Evolutionary conservation across 2,113 vertebrate species (phyloP).

Genomic region (Ictidomys tridecemlineatus): DNA sequence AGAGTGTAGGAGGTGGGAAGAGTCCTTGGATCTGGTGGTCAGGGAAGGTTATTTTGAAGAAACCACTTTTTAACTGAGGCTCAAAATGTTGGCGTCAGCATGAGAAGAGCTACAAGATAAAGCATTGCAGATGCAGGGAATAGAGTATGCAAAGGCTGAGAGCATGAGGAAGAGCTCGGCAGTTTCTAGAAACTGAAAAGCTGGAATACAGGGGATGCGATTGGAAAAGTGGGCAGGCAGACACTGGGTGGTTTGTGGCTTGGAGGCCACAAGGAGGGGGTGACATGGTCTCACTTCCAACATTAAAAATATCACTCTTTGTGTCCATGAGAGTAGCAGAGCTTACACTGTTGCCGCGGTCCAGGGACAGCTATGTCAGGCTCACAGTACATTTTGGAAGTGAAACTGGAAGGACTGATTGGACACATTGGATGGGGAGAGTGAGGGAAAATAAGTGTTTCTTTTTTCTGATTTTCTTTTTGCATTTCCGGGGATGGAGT

Average conservation of each 20-base stretch:
- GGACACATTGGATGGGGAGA: neutral
- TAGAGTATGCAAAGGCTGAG: neutral
- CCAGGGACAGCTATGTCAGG: neutral
- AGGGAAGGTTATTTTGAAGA: neutral
- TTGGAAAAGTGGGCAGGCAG: neutral
- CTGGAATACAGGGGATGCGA: neutral
- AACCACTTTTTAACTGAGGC: neutral
- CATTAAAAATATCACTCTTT: neutral
- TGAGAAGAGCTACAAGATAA: neutral
- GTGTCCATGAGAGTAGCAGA: neutral
- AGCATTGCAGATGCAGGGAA: neutral
- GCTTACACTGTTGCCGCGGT: neutral
- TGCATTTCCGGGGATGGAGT: neutral
- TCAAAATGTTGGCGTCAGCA: neutral
- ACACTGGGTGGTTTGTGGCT: neutral
- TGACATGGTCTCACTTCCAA: neutral
- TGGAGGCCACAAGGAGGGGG: neutral
- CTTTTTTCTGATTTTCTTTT: neutral
- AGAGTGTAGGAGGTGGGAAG: neutral
- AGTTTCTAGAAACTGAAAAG: neutral
- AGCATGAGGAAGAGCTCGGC: neutral
- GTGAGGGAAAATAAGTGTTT: neutral
- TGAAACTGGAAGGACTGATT: neutral
- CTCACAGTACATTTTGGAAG: neutral
- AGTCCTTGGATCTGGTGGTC: neutral